These are phyloP conservation scores for Leucania comma DNA, from an alignment of 2,888 invertebrate genomes.

Conservation along the genomic window DNA sequence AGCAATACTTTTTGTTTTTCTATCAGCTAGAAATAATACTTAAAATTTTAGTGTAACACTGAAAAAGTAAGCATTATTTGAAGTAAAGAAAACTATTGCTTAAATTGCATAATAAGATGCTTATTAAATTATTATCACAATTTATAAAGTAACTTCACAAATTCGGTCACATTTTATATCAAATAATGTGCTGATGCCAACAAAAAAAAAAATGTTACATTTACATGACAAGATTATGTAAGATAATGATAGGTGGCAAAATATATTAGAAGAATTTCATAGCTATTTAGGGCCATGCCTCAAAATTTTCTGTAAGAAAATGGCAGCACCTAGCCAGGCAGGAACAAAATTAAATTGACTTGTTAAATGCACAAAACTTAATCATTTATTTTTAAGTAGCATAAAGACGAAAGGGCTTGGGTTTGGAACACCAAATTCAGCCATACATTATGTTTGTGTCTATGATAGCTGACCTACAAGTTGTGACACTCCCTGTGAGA, in stretches of 20 bases:
- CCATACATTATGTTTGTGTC: slow-evolving; percentile 20
- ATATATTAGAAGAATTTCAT: slow-evolving; percentile 42
- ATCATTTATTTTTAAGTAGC: slow-evolving; percentile 51
- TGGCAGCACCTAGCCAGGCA: slow-evolving; percentile 26
- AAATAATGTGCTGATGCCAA: slow-evolving; percentile 40
- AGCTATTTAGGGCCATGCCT: slow-evolving; percentile 47
- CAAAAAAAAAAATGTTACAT: slow-evolving; percentile 29
- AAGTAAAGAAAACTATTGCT: slow-evolving; percentile 72
- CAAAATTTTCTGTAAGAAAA: slow-evolving; percentile 52
- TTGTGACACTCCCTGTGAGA: background rate
- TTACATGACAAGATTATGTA: slow-evolving; percentile 46
- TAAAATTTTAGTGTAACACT: slow-evolving; percentile 66
- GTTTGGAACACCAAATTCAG: slow-evolving; percentile 15
- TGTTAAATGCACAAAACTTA: slow-evolving; percentile 47
- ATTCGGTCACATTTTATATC: slow-evolving; percentile 64
- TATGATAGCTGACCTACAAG: slow-evolving; percentile 2
- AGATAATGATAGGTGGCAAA: slow-evolving; percentile 26
- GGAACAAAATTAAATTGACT: slow-evolving; percentile 45
- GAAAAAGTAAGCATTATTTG: slow-evolving; percentile 67
- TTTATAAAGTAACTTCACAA: slow-evolving; percentile 63
- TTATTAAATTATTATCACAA: slow-evolving; percentile 72
- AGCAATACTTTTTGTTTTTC: slow-evolving; percentile 66
- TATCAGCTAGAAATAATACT: slow-evolving; percentile 61
- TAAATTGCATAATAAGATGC: slow-evolving; percentile 65
- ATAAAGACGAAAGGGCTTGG: slow-evolving; percentile 31